Percentiles rank a stretch among this genome's conserved stretches.
phyloP scores from a whole-genome alignment of 2,888 invertebrate species.

The Sesia bembeciformis region DNA sequence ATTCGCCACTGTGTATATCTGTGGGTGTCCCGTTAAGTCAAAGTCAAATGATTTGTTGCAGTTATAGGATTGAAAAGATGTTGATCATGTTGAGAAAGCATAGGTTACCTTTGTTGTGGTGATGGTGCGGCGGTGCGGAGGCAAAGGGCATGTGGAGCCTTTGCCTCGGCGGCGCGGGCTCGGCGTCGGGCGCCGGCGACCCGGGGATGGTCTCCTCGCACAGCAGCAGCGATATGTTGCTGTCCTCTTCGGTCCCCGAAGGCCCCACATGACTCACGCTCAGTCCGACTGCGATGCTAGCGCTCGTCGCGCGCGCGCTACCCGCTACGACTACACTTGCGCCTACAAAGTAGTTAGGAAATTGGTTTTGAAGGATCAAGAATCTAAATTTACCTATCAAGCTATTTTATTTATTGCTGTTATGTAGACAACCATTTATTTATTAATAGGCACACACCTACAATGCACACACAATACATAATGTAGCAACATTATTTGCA shows the following conservation, averaged over 20 bases:
- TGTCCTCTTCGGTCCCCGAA: slow-evolving; percentile 66
- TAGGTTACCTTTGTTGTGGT: slow-evolving; percentile 8
- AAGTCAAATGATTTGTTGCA: neutral
- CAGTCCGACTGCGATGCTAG: slow-evolving; percentile 6
- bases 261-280: slow-evolving; percentile 8
- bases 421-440: too few species aligned
- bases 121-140: slow-evolving; percentile 73
- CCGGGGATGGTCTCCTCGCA: slow-evolving; percentile 95
- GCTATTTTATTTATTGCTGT: too few species aligned
- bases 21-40: too few species aligned
- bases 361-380: too few species aligned
- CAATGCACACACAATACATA: too few species aligned
- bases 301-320: slow-evolving; percentile 18
- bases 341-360: slow-evolving; percentile 3
- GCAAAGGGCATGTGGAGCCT: slow-evolving; percentile 81
- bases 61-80: neutral
- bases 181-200: slow-evolving; percentile 83
- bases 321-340: slow-evolving; percentile 19
- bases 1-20: too few species aligned
- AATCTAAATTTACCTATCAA: too few species aligned
- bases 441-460: too few species aligned
- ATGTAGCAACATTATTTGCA: too few species aligned
- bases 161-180: slow-evolving; percentile 65
- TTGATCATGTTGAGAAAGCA: neutral
- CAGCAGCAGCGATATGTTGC: slow-evolving; percentile 81